Conservation (phyloP, 2,113 vertebrate species). For the Raja brachyura region DNA sequence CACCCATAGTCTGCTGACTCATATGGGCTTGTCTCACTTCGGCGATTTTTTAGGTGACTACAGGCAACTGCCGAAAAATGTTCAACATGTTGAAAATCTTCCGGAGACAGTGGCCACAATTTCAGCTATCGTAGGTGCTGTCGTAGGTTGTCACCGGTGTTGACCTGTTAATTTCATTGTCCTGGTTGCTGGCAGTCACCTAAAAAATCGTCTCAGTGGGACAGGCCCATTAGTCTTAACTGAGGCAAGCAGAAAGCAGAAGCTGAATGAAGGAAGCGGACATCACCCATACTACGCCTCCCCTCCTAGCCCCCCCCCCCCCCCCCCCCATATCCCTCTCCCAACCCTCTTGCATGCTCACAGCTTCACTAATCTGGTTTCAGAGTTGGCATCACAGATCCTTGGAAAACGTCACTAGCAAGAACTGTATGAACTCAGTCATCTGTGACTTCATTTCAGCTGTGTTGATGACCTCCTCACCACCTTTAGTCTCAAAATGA, state of each 20-base stretch:
- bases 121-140: too few species aligned
- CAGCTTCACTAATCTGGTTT: not conserved
- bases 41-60: too few species aligned
- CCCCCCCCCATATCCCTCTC: too few species aligned
- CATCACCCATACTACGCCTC: not conserved
- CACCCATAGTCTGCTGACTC: not conserved
- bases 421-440: not conserved
- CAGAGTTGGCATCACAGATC: not conserved
- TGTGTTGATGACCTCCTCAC: not conserved
- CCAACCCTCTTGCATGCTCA: not conserved
- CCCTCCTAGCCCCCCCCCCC: too few species aligned
- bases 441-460: not conserved
- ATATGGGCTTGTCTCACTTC: too few species aligned
- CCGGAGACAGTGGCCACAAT: too few species aligned
- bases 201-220: too few species aligned
- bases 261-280: not conserved
- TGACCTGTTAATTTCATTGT: too few species aligned
- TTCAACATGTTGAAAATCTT: too few species aligned
- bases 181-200: too few species aligned
- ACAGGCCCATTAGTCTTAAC: not conserved
- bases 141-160: too few species aligned
- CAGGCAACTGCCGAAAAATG: too few species aligned
- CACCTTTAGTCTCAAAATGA: not conserved
- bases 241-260: not conserved
- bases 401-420: not conserved